Conservation (phyloP, 2,113 vertebrate species). For the Cariama cristata region DNA sequence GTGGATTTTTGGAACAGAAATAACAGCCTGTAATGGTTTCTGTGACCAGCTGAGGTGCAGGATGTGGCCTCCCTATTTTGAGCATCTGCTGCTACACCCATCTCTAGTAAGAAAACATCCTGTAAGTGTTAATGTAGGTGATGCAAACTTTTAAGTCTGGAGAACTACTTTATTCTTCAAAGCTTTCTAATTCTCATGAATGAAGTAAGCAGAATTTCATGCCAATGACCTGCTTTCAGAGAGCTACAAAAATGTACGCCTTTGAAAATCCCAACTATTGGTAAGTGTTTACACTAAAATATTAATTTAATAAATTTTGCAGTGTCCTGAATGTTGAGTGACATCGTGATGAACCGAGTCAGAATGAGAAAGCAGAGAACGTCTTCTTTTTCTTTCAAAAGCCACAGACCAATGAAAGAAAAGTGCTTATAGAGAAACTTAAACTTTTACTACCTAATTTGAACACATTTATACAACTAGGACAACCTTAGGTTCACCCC, state of each 20-base stretch:
- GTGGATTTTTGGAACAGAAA: conserved; percentile 16
- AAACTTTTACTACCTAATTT: neutral
- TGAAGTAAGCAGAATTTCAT: neutral
- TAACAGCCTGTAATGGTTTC: neutral
- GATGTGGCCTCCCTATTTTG: conserved; percentile 39
- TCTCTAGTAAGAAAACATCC: conserved; percentile 11
- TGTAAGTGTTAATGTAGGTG: neutral
- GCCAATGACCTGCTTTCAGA: neutral
- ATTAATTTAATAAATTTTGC: neutral
- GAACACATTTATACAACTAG: neutral
- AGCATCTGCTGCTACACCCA: neutral
- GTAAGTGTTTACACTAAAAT: neutral
- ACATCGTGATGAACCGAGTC: neutral
- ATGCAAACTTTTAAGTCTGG: neutral
- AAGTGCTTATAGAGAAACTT: neutral
- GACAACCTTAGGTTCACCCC: neutral
- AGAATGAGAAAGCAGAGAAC: neutral
- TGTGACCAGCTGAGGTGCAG: neutral
- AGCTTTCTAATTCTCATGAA: neutral
- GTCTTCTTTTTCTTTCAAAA: neutral
- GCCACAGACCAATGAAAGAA: neutral
- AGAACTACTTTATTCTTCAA: neutral
- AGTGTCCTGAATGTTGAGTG: neutral
- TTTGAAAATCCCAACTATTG: neutral
- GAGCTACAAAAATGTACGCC: neutral